Base-by-base conservation (phyloP, 2,888 invertebrate genomes). In the Incurvaria masculella region DNA sequence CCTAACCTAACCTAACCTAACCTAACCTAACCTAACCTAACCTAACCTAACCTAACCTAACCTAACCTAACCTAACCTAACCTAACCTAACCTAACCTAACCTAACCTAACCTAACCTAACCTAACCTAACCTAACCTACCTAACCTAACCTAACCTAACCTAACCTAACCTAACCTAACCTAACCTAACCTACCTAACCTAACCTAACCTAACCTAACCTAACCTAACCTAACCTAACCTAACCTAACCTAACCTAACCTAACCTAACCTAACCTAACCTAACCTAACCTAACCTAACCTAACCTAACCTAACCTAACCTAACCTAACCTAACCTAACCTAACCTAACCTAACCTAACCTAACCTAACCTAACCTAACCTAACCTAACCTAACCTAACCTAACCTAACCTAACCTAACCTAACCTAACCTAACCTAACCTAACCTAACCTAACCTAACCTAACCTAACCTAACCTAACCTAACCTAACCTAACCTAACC, bases 221-320 rank as follows among this genome's bases (percentile, higher is more conserved):
- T 48, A 48, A 48, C 48, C 48, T 48, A 48, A 48, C 41, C 48
- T 44, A 44, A 48, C 44, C 48, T 44, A 44, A 48, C 39, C 46
- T 40, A 40, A 46, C 39, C 46, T 40, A 39, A 47, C 48, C 48
- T 49, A 49, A 49, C 48, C 48, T 49, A 49, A 49, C 49, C 49
- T 49, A 49, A 49, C 49, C 49, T 49, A 49, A 49, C 49, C 49
- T 49, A 49, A 49, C 49, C 49, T 49, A 49, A 49, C 49, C 49
- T 49, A 49, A 49, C 49, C 49, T 49, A 49, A 49, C 49, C 49
- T 49, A 49, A 49, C 49, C 49, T 49, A 49, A 49, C 23, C 23
- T 23, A 23, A 23, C 23, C 23, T 23, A 23, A 23, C n/a, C 23
- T 23, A 23, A 23, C 23, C 23, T 23, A 23, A 23, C 23, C 23